A percentile compares a stretch with the other conserved stretches of the same genome.
These are phyloP conservation scores for Barbus barbus DNA, from an alignment of 2,113 vertebrate genomes.

Conservation along the genomic window DNA sequence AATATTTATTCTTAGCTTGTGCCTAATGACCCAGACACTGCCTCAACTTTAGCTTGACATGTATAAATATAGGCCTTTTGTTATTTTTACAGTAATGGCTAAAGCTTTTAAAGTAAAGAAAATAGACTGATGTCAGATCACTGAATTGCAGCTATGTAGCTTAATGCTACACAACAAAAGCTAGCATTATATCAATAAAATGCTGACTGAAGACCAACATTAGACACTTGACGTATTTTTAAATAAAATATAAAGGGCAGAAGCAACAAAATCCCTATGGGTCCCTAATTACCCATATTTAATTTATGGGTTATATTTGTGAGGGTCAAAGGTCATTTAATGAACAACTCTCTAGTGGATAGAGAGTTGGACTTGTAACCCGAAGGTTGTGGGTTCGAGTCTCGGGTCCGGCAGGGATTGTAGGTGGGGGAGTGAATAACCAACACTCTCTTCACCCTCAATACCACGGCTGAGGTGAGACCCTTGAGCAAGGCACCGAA, in stretches of 20 bases:
- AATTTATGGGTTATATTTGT: not conserved
- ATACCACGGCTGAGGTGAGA: too few species aligned
- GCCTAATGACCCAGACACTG: not conserved
- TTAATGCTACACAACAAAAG: not conserved
- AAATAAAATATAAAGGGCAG: slow-evolving; percentile 7
- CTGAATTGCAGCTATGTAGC: not conserved
- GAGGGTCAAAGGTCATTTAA: slow-evolving; percentile 1
- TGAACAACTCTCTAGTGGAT: too few species aligned
- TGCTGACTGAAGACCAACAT: not conserved
- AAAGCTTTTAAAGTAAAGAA: slow-evolving; percentile 12
- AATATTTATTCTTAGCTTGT: slow-evolving; percentile 8
- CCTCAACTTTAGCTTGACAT: not conserved
- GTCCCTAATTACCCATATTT: not conserved
- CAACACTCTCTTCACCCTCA: too few species aligned
- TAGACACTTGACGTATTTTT: not conserved
- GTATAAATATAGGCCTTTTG: not conserved
- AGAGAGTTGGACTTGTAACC: too few species aligned
- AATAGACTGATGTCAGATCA: not conserved
- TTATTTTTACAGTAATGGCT: not conserved
- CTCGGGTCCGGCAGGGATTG: too few species aligned
- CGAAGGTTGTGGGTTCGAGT: too few species aligned
- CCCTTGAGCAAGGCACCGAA: too few species aligned
- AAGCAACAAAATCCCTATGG: not conserved
- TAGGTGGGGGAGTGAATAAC: too few species aligned
- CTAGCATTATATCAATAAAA: not conserved